Percentiles rank a stretch among this genome's conserved stretches.
Conservation (phyloP, 2,113 vertebrate species). For the Chlorocebus sabaeus region DNA sequence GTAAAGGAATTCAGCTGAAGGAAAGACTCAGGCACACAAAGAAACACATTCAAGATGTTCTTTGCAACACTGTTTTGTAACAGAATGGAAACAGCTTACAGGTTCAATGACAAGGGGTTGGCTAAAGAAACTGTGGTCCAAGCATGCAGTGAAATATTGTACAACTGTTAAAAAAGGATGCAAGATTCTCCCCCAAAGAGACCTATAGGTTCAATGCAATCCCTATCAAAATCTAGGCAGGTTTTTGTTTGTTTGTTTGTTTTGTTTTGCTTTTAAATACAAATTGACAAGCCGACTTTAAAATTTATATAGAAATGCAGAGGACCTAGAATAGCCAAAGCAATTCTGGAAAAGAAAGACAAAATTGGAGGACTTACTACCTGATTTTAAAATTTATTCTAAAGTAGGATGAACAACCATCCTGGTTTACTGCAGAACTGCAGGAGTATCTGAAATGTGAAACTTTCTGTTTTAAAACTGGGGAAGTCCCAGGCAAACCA, state of each 20-base stretch:
- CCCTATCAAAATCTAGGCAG: not conserved
- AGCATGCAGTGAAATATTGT: not conserved
- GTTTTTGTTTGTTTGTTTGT: too few species aligned
- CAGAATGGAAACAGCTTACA: too few species aligned
- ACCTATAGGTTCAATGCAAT: not conserved
- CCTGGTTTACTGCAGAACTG: not conserved
- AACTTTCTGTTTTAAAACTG: not conserved
- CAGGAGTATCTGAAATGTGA: not conserved
- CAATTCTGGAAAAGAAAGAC: not conserved
- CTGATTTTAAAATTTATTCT: constrained; percentile 1
- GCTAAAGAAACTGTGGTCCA: not conserved
- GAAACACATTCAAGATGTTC: not conserved
- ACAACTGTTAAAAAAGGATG: not conserved
- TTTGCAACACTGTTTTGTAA: not conserved
- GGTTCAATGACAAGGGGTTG: not conserved
- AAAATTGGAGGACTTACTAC: not conserved
- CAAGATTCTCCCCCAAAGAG: not conserved
- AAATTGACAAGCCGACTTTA: not conserved
- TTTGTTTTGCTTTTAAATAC: too few species aligned
- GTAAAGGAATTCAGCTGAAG: not conserved
- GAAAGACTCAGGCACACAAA: not conserved
- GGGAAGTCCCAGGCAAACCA: not conserved
- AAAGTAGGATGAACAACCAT: not conserved
- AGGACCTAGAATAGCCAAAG: not conserved
- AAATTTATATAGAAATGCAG: not conserved